Evolutionary conservation across 2,113 vertebrate species (phyloP), one percentile per base, ranked within the genome.

Genomic region (Gnathonemus echidnorhynchus): DNA sequence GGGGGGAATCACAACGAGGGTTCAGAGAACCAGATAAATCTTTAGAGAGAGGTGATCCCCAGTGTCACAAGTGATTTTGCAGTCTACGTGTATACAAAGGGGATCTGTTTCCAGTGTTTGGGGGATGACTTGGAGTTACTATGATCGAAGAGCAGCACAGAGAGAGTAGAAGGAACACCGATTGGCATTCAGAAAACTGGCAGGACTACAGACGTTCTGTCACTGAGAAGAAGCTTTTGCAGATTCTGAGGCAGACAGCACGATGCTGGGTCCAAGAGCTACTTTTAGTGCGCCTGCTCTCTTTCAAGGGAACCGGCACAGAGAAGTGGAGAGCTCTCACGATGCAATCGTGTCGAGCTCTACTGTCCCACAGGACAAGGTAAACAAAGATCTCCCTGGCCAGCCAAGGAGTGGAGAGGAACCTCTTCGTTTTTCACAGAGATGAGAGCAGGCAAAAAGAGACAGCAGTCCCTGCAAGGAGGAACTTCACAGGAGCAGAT

Each of bases 401-500:
- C 24, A 11, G 46, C 66, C 46, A 24, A 10, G 39, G 62, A 3
- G 24, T 2, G n/a, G 46, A 74, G 4, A 31, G 88, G 39, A n/a
- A 39, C 42, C 42, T 31, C 77, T 39, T 42, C 0, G 27, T 13
- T 42, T 45, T 80, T 48, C 58, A n/a, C 46, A 88, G 89, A 49
- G 21, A 49, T 27, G 84, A 50, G 86, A 52, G 45, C 86, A 87
- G 87, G 90, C 70, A 53, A 58, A 70, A 70, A 86, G 84, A 91
- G 77, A 87, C 91, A 89, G 56, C 39, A 27, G 24, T 27, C 42
- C 42, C 45, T 58, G 83, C 9, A 39, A 89, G 13, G 88, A 77
- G 90, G 77, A 88, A 89, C 62, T 49, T 88, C 86, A n/a, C 46
- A 85, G 3, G 80, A 49, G 90, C 56, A 88, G 90, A 90, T 89